Evolutionary conservation across 2,113 vertebrate genomes (phyloP).

Genomic region (Phainopepla nitens): DNA sequence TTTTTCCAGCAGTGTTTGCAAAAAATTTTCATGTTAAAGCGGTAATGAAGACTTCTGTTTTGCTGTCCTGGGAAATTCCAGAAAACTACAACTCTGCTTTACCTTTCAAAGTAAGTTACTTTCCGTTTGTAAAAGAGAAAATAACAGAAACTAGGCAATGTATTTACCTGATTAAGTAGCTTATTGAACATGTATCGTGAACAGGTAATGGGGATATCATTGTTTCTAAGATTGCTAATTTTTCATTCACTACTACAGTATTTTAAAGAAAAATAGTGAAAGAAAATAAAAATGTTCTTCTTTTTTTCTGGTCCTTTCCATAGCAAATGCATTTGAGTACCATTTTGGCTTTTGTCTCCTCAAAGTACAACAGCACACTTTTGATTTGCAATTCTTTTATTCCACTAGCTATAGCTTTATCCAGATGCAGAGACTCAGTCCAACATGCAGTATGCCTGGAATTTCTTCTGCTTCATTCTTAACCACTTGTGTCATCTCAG

Average conservation of each 20-base stretch:
- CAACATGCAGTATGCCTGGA: background rate
- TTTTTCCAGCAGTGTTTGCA: conserved; percentile 99
- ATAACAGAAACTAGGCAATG: background rate
- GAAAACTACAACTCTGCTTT: conserved; percentile 98
- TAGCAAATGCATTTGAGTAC: background rate
- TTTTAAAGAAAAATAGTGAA: background rate
- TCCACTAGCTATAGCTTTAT: background rate
- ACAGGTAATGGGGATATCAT: background rate
- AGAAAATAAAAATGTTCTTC: background rate
- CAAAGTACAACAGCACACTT: background rate
- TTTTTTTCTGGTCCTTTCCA: background rate
- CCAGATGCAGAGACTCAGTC: background rate
- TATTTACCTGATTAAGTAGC: background rate
- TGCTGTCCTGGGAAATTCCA: conserved; percentile 97
- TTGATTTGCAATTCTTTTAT: background rate
- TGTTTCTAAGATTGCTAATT: background rate
- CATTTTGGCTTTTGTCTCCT: background rate
- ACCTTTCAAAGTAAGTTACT: conserved; percentile 92
- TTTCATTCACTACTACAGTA: background rate
- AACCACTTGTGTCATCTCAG: background rate
- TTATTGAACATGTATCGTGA: background rate
- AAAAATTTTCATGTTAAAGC: conserved; percentile 99
- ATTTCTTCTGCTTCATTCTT: background rate
- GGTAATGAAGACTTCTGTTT: conserved; percentile 97
- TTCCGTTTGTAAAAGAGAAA: background rate